A percentile compares a stretch with the other conserved stretches of the same genome.
phyloP scores from a whole-genome alignment of 2,888 invertebrate species.

The Acanthacorydalis orientalis region DNA sequence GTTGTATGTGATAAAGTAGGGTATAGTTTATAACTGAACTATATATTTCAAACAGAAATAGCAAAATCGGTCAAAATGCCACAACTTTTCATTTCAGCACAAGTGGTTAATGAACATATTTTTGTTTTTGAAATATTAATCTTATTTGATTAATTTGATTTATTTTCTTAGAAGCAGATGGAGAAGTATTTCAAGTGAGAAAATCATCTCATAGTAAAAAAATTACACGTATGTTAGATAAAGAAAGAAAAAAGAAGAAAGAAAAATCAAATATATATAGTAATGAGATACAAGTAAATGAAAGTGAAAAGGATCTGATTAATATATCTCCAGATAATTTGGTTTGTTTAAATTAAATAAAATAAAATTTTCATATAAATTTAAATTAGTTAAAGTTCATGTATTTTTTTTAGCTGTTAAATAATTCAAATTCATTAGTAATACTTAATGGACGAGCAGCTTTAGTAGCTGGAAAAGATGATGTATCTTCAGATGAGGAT shows the following conservation, averaged over 20 bases:
- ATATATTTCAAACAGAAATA: too few species aligned
- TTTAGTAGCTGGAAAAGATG: constrained; percentile 55
- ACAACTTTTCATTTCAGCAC: too few species aligned
- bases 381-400: too few species aligned
- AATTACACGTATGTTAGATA: constrained; percentile 68
- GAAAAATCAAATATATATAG: constrained; percentile 21
- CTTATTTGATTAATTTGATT: too few species aligned
- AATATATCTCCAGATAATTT: constrained; percentile 6
- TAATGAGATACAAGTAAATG: constrained; percentile 16
- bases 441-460: constrained; percentile 71
- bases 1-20: too few species aligned
- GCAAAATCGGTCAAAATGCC: too few species aligned
- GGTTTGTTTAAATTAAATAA: not conserved
- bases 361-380: too few species aligned
- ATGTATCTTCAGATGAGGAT: constrained; percentile 47
- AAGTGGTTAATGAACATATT: too few species aligned
- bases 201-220: constrained; percentile 89
- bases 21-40: too few species aligned
- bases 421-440: constrained; percentile 29
- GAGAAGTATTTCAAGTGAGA: constrained; percentile 86
- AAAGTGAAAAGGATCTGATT: constrained; percentile 14
- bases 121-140: too few species aligned
- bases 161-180: constrained; percentile 47
- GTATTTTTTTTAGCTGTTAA: constrained; percentile 13
- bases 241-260: constrained; percentile 48